Evolutionary conservation across 2,113 vertebrate species (phyloP).

Genomic region (Cynocephalus volans): DNA sequence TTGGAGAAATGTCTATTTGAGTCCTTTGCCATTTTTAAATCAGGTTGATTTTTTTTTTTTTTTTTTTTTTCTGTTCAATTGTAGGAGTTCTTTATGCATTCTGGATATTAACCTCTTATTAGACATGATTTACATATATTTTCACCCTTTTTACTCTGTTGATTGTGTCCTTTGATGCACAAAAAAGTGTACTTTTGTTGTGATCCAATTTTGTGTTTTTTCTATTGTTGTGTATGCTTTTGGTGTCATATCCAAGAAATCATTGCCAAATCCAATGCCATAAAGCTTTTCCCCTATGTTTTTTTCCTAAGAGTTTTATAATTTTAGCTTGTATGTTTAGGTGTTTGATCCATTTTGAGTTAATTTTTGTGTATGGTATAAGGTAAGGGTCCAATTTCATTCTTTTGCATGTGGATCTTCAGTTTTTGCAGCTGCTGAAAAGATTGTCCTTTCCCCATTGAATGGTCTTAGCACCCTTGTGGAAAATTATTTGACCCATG

Average conservation of each 20-base stretch:
- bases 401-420: not conserved
- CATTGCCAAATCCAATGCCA: not conserved
- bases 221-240: not conserved
- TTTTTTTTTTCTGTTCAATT: not conserved
- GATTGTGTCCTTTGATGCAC: not conserved
- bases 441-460: not conserved
- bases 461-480: not conserved
- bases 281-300: not conserved
- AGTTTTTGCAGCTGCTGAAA: not conserved
- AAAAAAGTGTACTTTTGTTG: not conserved
- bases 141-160: conserved; percentile 22
- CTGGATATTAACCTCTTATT: not conserved
- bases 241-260: not conserved
- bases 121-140: conserved; percentile 13
- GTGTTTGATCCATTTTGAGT: not conserved
- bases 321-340: not conserved
- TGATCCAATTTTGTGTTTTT: not conserved
- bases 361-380: not conserved
- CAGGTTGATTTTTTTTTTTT: not conserved
- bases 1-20: not conserved
- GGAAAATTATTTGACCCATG: not conserved
- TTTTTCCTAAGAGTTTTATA: not conserved
- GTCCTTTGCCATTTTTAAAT: not conserved
- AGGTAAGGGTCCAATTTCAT: not conserved
- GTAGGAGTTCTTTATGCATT: not conserved